Conservation (phyloP, 2,113 vertebrate species). For the Strix aluco region DNA sequence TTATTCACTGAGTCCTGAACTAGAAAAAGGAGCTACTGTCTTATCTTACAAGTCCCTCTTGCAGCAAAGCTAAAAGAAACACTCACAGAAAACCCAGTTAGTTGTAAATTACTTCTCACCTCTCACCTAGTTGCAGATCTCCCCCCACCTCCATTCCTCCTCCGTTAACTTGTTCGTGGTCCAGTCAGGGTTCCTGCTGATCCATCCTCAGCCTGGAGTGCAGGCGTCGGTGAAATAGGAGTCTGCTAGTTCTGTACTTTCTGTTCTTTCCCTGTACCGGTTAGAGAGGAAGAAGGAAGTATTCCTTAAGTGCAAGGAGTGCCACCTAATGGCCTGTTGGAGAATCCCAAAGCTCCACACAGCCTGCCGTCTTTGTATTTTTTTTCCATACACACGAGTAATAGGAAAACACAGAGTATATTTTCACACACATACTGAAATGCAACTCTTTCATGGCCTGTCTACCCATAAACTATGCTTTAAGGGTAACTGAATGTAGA, state of each 20-base stretch:
- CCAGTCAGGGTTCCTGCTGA: not conserved
- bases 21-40: not conserved
- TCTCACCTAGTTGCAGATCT: not conserved
- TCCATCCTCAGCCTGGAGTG: not conserved
- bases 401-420: rapidly evolving
- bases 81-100: not conserved
- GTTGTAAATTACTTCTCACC: not conserved
- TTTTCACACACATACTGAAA: not conserved
- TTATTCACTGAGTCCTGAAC: not conserved
- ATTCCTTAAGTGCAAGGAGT: not conserved
- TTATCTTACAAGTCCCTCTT: not conserved
- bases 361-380: rapidly evolving
- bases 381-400: rapidly evolving
- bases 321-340: not conserved
- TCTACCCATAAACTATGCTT: not conserved
- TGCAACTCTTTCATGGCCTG: no score
- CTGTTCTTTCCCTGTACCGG: rapidly evolving
- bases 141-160: rapidly evolving
- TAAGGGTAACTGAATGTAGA: not conserved
- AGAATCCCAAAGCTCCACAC: not conserved
- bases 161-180: not conserved
- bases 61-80: not conserved
- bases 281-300: rapidly evolving
- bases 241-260: not conserved
- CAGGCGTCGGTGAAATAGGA: not conserved